Percentiles rank a stretch among this genome's conserved stretches.
These are phyloP conservation scores for Solenodon paradoxus DNA, from an alignment of 2,113 vertebrate species.

Conservation along the genomic window DNA sequence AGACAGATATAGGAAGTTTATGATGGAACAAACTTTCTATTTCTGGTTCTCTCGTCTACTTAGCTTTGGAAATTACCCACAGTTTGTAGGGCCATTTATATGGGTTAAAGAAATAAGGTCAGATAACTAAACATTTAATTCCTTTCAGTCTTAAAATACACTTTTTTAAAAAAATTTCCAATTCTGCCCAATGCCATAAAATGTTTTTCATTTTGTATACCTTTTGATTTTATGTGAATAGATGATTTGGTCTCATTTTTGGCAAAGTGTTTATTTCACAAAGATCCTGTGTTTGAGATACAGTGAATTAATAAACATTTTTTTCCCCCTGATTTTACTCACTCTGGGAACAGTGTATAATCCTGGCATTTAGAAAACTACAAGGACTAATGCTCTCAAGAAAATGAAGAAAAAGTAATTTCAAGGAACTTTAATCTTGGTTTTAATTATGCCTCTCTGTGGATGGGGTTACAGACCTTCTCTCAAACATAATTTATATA, in stretches of 20 bases:
- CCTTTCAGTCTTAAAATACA: background rate
- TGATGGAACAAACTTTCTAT: fast-evolving
- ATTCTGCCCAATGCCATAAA: background rate
- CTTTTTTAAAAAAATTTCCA: no score
- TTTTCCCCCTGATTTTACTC: fast-evolving
- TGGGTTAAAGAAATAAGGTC: background rate
- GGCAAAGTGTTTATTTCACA: fast-evolving
- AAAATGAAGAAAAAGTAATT: background rate
- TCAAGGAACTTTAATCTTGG: background rate
- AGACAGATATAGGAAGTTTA: background rate
- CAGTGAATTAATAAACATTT: background rate
- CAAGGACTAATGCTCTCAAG: background rate
- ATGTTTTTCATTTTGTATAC: no score
- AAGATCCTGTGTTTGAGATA: background rate
- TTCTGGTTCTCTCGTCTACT: background rate
- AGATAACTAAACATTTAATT: background rate
- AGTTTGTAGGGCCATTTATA: background rate
- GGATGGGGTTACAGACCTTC: background rate
- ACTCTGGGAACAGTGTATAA: no score
- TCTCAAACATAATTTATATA: no score
- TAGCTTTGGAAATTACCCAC: background rate
- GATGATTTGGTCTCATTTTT: background rate
- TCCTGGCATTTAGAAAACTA: background rate
- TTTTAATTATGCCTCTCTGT: background rate
- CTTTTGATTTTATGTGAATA: background rate